Evolutionary conservation across 2,888 invertebrate genomes (phyloP).

Genomic region (Drosophila pseudotalamancana): DNA sequence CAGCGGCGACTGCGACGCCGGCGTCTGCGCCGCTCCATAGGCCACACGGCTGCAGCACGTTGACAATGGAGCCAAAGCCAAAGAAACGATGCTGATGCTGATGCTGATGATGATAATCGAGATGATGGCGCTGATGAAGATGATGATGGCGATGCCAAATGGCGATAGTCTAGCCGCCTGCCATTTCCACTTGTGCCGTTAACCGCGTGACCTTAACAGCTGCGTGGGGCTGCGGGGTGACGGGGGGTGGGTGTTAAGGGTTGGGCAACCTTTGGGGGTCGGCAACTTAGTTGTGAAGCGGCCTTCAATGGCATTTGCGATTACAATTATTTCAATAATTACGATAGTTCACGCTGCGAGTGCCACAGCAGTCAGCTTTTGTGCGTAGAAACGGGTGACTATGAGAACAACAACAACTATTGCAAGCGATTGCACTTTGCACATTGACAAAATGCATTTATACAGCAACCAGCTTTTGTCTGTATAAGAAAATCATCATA

Average conservation of each 20-base stretch:
- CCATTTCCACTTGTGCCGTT: constrained; percentile 52
- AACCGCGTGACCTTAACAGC: constrained; percentile 57
- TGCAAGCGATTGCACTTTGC: too few relatives aligned
- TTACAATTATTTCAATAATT: constrained; percentile 35
- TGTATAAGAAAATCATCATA: too few relatives aligned
- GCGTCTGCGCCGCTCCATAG: constrained; percentile 20
- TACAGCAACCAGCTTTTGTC: too few relatives aligned
- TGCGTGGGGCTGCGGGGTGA: constrained; percentile 6
- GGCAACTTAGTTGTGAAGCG: constrained; percentile 28
- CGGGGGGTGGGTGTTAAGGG: neutral
- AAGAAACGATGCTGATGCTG: constrained; percentile 13
- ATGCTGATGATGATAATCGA: constrained; percentile 15
- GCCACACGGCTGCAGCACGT: constrained; percentile 15
- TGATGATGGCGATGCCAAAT: constrained; percentile 32
- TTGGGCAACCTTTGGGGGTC: constrained; percentile 24
- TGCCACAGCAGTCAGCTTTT: constrained; percentile 4
- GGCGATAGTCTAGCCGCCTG: constrained; percentile 51
- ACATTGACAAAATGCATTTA: too few relatives aligned
- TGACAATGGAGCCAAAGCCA: constrained; percentile 36
- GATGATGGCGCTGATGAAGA: constrained; percentile 21
- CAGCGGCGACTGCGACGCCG: constrained; percentile 12
- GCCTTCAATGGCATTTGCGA: constrained; percentile 27
- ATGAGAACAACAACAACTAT: too few relatives aligned
- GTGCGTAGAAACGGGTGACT: neutral
- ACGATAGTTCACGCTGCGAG: neutral